phyloP scores from a whole-genome alignment of 2,113 vertebrate genomes.

The Zonotrichia leucophrys region DNA sequence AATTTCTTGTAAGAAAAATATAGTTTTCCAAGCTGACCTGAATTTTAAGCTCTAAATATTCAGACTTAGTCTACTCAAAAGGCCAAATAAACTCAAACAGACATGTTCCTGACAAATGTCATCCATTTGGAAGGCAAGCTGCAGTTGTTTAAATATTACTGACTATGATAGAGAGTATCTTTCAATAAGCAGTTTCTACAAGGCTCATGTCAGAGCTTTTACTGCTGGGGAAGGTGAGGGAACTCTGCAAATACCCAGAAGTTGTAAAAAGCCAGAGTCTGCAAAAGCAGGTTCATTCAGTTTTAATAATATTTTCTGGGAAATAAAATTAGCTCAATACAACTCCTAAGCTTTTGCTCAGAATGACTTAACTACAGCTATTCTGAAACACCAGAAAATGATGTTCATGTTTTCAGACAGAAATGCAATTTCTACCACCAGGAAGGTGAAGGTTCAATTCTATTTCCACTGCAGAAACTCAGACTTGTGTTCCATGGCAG shows the following conservation, averaged over 20 bases:
- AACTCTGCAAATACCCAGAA: not conserved
- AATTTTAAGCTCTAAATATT: slow-evolving; percentile 41
- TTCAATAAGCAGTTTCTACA: not conserved
- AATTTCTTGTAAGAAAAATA: not conserved
- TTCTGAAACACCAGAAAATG: not conserved
- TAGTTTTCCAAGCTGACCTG: slow-evolving; percentile 19
- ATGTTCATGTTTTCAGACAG: not conserved
- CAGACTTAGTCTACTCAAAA: slow-evolving; percentile 2
- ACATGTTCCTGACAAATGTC: slow-evolving; percentile 34
- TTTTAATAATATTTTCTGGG: slow-evolving; percentile 14
- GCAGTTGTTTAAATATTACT: slow-evolving; percentile 47
- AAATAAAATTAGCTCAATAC: not conserved
- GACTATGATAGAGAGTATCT: not conserved
- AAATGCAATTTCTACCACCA: not conserved
- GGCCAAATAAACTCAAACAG: slow-evolving; percentile 34
- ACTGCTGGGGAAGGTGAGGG: not conserved
- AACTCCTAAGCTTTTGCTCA: not conserved
- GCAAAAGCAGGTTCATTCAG: not conserved
- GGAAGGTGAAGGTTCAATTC: not conserved
- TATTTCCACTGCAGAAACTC: not conserved
- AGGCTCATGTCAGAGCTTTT: not conserved
- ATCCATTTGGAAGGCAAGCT: slow-evolving; percentile 34
- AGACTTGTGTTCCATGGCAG: not conserved
- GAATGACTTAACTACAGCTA: not conserved
- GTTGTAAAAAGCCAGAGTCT: not conserved